phyloP scores from a whole-genome alignment of 53 echinoderm and acorn worm species.

The Henricia sp. region DNA sequence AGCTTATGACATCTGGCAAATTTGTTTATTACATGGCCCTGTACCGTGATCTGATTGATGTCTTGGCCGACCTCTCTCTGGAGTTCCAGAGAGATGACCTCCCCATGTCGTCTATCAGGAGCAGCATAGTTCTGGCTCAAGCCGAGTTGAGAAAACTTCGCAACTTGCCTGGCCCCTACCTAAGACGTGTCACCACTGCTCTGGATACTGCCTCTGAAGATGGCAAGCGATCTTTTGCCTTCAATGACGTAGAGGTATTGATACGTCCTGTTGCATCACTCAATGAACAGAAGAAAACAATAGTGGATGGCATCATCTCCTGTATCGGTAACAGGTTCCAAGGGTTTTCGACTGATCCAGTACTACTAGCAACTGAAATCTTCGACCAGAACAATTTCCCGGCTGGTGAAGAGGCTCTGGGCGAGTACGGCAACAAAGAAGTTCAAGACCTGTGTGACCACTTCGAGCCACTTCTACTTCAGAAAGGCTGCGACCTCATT shows the following conservation, averaged over 20 bases:
- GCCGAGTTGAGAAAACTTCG: too few relatives aligned
- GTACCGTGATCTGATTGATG: conserved; percentile 22
- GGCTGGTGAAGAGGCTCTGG: background rate
- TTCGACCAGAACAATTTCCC: conserved; percentile 29
- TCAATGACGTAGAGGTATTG: background rate
- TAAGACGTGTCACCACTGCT: too few relatives aligned
- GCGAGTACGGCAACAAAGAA: background rate
- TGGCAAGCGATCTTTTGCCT: background rate
- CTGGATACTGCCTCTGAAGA: too few relatives aligned
- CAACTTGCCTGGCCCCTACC: too few relatives aligned
- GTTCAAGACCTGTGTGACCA: background rate
- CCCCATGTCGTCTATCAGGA: conserved; percentile 48
- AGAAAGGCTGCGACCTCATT: background rate
- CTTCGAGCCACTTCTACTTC: background rate
- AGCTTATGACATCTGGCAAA: conserved; percentile 13
- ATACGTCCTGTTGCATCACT: background rate
- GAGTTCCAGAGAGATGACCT: conserved; percentile 37
- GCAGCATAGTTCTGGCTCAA: conserved; percentile 39
- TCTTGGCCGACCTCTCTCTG: conserved; percentile 32
- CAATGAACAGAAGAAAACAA: background rate
- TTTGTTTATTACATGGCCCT: conserved; percentile 17
- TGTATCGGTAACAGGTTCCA: too few relatives aligned
- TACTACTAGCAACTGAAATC: conserved; percentile 49
- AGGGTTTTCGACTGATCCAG: conserved; percentile 32
- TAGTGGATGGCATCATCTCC: conserved; percentile 27